These are phyloP conservation scores for Palloptera scutellata DNA, from an alignment of 2,888 invertebrate genomes.

Conservation along the genomic window DNA sequence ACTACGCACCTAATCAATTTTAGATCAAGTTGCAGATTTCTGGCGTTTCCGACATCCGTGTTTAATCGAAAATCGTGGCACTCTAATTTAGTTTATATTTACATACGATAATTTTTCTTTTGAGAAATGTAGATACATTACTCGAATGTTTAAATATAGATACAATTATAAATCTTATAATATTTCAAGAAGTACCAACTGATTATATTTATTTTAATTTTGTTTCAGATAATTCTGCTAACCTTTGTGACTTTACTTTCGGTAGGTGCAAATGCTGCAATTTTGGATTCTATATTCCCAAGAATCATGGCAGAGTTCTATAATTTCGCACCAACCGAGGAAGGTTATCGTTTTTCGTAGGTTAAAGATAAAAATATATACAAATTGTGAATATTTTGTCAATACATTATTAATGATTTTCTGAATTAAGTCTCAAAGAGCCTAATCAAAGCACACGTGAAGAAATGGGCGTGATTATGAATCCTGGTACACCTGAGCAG, in stretches of 20 bases:
- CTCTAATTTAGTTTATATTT: background rate
- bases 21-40: no score
- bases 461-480: slow-evolving; percentile 60
- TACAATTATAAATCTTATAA: background rate
- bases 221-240: slow-evolving; percentile 46
- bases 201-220: background rate
- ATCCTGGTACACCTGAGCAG: slow-evolving; percentile 58
- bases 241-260: slow-evolving; percentile 49
- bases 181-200: background rate
- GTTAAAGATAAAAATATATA: slow-evolving; percentile 16
- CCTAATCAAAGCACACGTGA: slow-evolving; percentile 59
- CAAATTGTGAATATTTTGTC: background rate
- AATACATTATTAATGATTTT: background rate
- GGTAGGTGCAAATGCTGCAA: slow-evolving; percentile 48
- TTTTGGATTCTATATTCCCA: slow-evolving; percentile 52
- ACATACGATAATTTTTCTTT: background rate
- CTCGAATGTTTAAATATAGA: background rate
- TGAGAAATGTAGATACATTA: background rate
- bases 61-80: no score
- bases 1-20: no score
- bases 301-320: slow-evolving; percentile 53
- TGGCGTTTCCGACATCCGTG: no score
- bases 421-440: slow-evolving; percentile 15
- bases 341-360: slow-evolving; percentile 61
- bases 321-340: slow-evolving; percentile 50